These are phyloP conservation scores for Bucorvus abyssinicus DNA, from an alignment of 2,797 vertebrate species.

Conservation along the genomic window DNA sequence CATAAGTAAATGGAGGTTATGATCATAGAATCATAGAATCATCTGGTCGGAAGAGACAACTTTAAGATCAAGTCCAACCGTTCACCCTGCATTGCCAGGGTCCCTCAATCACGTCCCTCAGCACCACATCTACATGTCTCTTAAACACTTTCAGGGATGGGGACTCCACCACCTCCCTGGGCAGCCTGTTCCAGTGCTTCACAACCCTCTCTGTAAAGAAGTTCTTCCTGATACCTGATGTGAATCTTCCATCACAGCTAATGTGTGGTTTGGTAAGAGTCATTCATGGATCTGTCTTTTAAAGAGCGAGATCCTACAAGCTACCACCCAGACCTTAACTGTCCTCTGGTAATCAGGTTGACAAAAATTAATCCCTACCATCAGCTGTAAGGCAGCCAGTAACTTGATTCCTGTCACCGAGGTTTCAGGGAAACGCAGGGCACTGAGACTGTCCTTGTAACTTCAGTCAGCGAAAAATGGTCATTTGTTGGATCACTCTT, in stretches of 20 bases:
- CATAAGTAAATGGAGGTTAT: neutral
- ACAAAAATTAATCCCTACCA: constrained; percentile 26
- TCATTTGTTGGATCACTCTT: neutral
- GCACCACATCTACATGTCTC: too few relatives aligned
- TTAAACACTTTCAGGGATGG: too few relatives aligned
- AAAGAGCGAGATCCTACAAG: neutral
- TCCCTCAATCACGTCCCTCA: too few relatives aligned
- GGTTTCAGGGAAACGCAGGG: neutral
- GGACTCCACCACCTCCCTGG: too few relatives aligned
- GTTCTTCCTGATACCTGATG: too few relatives aligned
- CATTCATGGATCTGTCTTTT: neutral
- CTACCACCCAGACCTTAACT: neutral
- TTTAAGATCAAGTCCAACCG: too few relatives aligned
- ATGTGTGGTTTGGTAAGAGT: neutral
- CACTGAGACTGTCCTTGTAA: neutral
- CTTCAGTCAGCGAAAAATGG: neutral
- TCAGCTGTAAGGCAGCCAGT: constrained; percentile 15
- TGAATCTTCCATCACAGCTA: too few relatives aligned
- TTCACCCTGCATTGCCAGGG: too few relatives aligned
- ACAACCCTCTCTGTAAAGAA: too few relatives aligned
- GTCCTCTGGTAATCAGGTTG: neutral
- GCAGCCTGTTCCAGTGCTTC: too few relatives aligned
- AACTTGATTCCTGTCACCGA: neutral
- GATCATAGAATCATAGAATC: neutral
- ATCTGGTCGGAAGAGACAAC: too few relatives aligned